Conservation (phyloP, 2,888 invertebrate genomes). For the Ectobius pallidus region DNA sequence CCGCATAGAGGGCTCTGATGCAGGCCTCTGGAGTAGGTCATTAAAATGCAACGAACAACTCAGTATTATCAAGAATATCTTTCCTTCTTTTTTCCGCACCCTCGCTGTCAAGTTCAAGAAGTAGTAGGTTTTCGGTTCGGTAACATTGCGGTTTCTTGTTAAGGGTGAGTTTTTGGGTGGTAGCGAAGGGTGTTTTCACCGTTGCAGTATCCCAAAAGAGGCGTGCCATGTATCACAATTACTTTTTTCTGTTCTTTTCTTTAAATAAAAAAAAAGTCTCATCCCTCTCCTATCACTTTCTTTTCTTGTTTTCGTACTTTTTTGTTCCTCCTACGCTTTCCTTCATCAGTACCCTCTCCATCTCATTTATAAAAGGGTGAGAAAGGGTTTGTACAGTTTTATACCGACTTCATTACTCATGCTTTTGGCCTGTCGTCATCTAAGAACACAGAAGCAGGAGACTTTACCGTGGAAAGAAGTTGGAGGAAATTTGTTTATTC, state of each 20-base stretch:
- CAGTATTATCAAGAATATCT: neutral
- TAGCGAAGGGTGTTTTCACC: neutral
- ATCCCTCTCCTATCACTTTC: neutral
- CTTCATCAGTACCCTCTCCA: too few relatives aligned
- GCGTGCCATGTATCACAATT: conserved; percentile 2
- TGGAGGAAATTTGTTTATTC: too few relatives aligned
- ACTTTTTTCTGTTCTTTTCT: too few relatives aligned
- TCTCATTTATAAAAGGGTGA: too few relatives aligned
- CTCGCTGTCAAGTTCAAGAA: neutral
- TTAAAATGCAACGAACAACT: neutral
- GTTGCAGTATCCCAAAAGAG: neutral
- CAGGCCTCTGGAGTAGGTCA: neutral
- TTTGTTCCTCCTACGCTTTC: too few relatives aligned
- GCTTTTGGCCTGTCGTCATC: too few relatives aligned
- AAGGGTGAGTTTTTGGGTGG: conserved; percentile 1
- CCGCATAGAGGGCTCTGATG: too few relatives aligned
- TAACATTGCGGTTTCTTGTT: neutral
- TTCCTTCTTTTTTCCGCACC: too few relatives aligned
- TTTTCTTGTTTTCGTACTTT: neutral
- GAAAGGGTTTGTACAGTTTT: too few relatives aligned
- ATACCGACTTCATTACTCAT: too few relatives aligned
- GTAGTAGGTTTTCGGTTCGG: neutral
- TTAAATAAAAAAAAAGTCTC: neutral
- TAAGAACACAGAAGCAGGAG: too few relatives aligned
- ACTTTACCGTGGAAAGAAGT: too few relatives aligned